Evolutionary conservation across 2,888 invertebrate genomes (phyloP), one percentile per base, ranked within the genome.

Genomic region (Platynereis dumerilii): DNA sequence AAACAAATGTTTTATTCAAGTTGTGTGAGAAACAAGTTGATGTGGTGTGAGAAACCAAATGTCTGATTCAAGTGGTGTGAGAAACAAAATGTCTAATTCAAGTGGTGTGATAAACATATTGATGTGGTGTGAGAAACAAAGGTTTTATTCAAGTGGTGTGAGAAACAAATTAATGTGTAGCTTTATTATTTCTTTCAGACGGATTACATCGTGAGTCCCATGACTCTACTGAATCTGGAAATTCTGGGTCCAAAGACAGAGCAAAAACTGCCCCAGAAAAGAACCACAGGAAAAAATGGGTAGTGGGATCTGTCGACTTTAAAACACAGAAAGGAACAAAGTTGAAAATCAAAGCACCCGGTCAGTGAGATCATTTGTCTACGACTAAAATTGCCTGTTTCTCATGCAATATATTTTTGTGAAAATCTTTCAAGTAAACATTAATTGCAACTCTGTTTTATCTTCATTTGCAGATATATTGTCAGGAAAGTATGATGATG

Each of bases 401-500:
- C 60, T 64, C 59, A 27, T 48, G 17, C n/a, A 48, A 3, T 48
- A n/a, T 20, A 48, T 20, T 48, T 48, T n/a, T 17, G 10, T 48
- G n/a, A 22, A 20, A 10, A 22, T 48, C n/a, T 48, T 48, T 48
- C n/a, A n/a, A 5, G 17, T 12, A 10, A 42, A 42, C 7, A 20
- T n/a, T 48, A 12, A 57, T 34, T 57, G 26, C 15, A 29, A 17
- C 7, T 2, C 17, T 20, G 57, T 34, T 34, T 34, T 34, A 5
- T 12, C 34, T 34, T 12, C 34, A 60, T 52, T 71, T 73, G 15
- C 69, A 80, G 81, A 79, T 29, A 73, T 74, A 39, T 65, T 79
- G 58, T 76, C 79, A 7, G 80, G 80, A 1, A 73, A 76, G 17
- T 82, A 82, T 74, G 75, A 74, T 44, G 82, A 82, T 69, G 82